Evolutionary conservation across 2,113 vertebrate species (phyloP).

Genomic region (Dissostichus mawsoni): DNA sequence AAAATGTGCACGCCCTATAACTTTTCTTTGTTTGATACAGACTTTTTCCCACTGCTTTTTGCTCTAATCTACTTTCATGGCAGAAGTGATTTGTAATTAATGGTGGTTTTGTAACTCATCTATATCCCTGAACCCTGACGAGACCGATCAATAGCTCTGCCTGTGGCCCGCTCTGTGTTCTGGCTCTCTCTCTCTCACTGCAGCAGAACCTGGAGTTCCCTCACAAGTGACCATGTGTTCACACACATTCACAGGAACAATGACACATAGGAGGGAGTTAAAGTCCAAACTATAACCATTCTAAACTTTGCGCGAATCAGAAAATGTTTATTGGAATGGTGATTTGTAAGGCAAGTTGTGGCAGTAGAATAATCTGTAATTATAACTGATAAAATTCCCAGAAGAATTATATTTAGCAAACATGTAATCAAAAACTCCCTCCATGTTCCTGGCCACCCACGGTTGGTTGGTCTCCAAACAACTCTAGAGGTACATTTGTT

Average conservation of each 20-base stretch:
- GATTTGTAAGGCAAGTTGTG: background rate
- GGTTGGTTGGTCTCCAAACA: background rate
- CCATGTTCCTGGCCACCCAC: background rate
- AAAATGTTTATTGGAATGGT: background rate
- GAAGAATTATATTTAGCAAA: background rate
- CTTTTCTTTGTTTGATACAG: conserved; percentile 72
- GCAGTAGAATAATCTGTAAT: background rate
- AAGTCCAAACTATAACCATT: background rate
- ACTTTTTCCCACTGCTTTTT: conserved; percentile 67
- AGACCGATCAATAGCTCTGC: conserved; percentile 77
- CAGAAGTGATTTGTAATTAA: conserved; percentile 85
- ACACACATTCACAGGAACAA: conserved; percentile 11
- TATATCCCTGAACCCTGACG: conserved; percentile 79
- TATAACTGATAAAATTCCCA: background rate
- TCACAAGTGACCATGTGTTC: conserved; percentile 12
- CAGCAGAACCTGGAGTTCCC: conserved; percentile 37
- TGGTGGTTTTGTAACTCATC: conserved; percentile 80
- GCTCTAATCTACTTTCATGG: conserved; percentile 80
- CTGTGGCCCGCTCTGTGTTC: conserved; percentile 63
- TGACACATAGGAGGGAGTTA: conserved; percentile 7
- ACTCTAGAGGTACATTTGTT: background rate
- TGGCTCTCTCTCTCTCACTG: conserved; percentile 28
- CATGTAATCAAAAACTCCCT: background rate
- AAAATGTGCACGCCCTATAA: conserved; percentile 63
- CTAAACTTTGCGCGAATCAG: background rate